Evolutionary conservation across 1,140 invertebrate species (phyloP).

Genomic region (Apis mellifera): DNA sequence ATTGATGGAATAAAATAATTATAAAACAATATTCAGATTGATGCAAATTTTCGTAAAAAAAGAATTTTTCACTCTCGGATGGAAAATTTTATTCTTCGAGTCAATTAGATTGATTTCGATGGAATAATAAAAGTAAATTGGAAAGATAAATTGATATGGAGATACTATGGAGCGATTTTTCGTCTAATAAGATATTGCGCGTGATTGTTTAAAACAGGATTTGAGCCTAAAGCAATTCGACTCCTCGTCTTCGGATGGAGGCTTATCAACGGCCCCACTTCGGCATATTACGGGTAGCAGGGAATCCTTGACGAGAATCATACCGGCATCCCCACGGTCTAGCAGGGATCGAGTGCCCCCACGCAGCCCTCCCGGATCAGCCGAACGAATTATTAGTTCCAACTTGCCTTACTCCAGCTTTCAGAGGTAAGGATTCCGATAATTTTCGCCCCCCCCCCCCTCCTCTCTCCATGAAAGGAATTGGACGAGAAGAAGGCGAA

Average conservation of each 20-base stretch:
- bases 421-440: slow-evolving; percentile 72
- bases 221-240: slow-evolving; percentile 78
- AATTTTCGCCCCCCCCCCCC: not conserved
- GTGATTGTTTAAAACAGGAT: slow-evolving; percentile 67
- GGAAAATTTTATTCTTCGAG: too few species aligned
- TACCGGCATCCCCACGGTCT: slow-evolving; percentile 75
- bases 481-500: not conserved
- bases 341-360: slow-evolving; percentile 74
- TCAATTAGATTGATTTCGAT: too few species aligned
- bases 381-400: slow-evolving; percentile 74
- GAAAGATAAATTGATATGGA: too few species aligned
- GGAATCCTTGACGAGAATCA: slow-evolving; percentile 76
- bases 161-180: not conserved
- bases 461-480: too few species aligned
- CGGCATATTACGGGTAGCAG: slow-evolving; percentile 78
- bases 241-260: slow-evolving; percentile 74
- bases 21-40: too few species aligned
- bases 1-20: too few species aligned
- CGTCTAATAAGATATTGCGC: not conserved
- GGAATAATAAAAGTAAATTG: too few species aligned
- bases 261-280: slow-evolving; percentile 69
- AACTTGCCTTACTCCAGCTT: slow-evolving; percentile 78
- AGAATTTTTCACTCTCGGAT: too few species aligned
- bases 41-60: too few species aligned
- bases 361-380: slow-evolving; percentile 75